phyloP scores from a whole-genome alignment of 1,140 invertebrate species.

The Eriocheir sinensis region DNA sequence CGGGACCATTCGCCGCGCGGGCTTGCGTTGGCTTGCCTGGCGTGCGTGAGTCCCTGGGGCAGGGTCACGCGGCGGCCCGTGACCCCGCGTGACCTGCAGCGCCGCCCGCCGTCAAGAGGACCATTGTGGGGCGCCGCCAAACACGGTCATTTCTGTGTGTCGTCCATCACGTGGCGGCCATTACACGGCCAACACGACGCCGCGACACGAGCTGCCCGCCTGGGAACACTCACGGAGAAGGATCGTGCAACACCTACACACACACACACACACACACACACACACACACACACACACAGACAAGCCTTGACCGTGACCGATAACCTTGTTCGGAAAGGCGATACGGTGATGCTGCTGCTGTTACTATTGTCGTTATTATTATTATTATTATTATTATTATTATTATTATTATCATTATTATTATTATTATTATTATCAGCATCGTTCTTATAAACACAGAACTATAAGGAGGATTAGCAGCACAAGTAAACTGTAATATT shows the following conservation, averaged over 20 bases:
- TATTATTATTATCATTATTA: no score
- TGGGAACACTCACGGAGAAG: neutral
- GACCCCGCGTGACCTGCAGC: neutral
- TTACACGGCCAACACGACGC: neutral
- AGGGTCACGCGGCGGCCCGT: slow-evolving; percentile 7
- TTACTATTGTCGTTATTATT: no score
- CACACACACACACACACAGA: no score
- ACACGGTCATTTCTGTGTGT: slow-evolving; percentile 5
- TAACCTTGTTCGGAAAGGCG: no score
- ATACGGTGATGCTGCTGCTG: no score
- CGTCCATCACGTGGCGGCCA: neutral
- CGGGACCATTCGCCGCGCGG: neutral
- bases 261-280: no score
- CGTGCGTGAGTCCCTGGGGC: neutral
- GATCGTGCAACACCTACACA: neutral
- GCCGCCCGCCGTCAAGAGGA: neutral
- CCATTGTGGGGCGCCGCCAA: neutral
- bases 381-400: no score
- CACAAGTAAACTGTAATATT: neutral
- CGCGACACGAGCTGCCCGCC: neutral
- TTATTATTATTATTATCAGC: no score
- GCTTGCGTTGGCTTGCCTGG: no score
- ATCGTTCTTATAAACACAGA: no score
- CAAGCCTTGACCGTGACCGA: no score
- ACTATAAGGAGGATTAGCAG: neutral